Conservation (phyloP, 2,113 vertebrate species). For the Microtus richardsoni region DNA sequence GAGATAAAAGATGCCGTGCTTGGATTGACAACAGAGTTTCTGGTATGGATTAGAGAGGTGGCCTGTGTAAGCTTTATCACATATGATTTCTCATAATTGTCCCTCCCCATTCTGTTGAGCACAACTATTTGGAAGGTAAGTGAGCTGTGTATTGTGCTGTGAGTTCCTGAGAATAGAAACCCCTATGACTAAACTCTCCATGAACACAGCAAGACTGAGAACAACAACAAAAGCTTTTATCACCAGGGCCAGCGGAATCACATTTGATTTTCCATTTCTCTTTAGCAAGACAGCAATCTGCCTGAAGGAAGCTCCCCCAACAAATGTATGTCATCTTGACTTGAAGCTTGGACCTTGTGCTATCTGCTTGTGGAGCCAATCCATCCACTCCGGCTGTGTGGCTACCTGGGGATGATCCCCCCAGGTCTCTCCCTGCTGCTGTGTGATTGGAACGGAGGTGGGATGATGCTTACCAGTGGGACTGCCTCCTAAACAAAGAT, state of each 20-base stretch:
- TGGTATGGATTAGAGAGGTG: neutral
- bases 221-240: neutral
- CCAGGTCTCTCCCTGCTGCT: neutral
- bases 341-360: neutral
- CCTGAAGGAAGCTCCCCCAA: neutral
- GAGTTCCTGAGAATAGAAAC: constrained; percentile 71
- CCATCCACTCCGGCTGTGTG: neutral
- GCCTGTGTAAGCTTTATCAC: neutral
- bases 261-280: constrained; percentile 54
- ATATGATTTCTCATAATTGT: constrained; percentile 20
- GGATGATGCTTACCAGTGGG: accelerated
- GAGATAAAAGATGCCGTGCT: neutral
- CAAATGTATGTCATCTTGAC: neutral
- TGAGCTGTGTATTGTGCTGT: neutral
- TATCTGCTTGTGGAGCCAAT: neutral
- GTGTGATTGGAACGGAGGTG: neutral
- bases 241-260: neutral
- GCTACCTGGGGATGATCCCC: neutral
- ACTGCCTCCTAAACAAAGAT: neutral
- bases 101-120: neutral
- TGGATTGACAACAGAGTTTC: neutral
- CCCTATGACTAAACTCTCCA: constrained; percentile 51
- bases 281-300: neutral
- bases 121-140: neutral
- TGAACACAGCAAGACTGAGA: constrained; percentile 48